Evolutionary conservation across 1,140 invertebrate species (phyloP).

Genomic region (Drosophila sturtevanti): DNA sequence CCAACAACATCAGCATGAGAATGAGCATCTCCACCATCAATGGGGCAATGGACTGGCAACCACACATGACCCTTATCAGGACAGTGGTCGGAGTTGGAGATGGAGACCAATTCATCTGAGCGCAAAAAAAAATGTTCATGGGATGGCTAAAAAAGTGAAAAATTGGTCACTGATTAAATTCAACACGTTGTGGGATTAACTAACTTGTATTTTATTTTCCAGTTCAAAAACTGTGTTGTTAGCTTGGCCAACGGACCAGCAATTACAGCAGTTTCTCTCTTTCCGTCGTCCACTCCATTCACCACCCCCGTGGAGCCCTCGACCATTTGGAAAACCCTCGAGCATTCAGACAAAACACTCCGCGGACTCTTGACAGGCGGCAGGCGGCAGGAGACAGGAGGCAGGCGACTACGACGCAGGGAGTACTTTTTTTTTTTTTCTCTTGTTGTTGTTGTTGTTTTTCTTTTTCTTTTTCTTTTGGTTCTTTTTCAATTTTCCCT

Average conservation of each 20-base stretch:
- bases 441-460: no score
- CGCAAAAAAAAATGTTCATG: slow-evolving; percentile 7
- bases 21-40: slow-evolving; percentile 14
- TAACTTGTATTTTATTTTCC: slow-evolving; percentile 79
- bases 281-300: slow-evolving; percentile 5
- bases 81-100: neutral
- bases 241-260: slow-evolving; percentile 67
- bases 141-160: slow-evolving; percentile 59
- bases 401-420: slow-evolving; percentile 9
- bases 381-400: neutral
- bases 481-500: slow-evolving; percentile 58
- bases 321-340: slow-evolving; percentile 41
- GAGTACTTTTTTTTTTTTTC: slow-evolving; percentile 29
- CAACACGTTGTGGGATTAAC: slow-evolving; percentile 80
- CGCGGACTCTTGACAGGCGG: slow-evolving; percentile 43
- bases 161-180: slow-evolving; percentile 81
- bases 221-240: slow-evolving; percentile 78
- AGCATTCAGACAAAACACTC: slow-evolving; percentile 65
- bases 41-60: slow-evolving; percentile 1
- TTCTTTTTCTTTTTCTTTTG: slow-evolving; percentile 14
- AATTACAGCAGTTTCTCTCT: slow-evolving; percentile 44
- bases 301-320: neutral
- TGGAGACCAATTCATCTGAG: slow-evolving; percentile 10
- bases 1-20: slow-evolving; percentile 37
- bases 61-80: slow-evolving; percentile 12